Evolutionary conservation across 2,797 vertebrate genomes (phyloP).

Genomic region (Poeciliopsis presidionis): DNA sequence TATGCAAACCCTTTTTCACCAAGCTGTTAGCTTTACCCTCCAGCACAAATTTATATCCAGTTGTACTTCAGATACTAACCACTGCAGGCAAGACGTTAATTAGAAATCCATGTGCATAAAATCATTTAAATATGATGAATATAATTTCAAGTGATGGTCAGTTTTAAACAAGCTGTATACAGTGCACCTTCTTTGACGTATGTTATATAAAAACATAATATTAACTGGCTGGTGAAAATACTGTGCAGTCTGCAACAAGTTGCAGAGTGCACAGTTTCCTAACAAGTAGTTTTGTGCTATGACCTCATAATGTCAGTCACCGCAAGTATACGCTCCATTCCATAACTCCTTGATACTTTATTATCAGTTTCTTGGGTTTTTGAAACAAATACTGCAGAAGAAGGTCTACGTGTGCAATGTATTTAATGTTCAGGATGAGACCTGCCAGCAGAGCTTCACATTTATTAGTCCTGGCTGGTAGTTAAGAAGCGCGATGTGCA

Average conservation of each 20-base stretch:
- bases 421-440: constrained; percentile 31
- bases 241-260: neutral
- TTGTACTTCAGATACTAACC: neutral
- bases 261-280: neutral
- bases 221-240: constrained; percentile 11
- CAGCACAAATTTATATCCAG: neutral
- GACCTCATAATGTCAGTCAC: neutral
- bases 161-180: neutral
- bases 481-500: neutral
- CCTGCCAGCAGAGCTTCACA: constrained; percentile 43
- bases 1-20: neutral
- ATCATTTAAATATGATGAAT: neutral
- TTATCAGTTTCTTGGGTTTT: neutral
- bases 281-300: neutral
- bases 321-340: neutral
- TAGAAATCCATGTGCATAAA: neutral
- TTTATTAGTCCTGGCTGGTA: constrained; percentile 35
- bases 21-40: neutral
- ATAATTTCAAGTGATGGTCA: neutral
- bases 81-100: neutral
- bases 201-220: neutral
- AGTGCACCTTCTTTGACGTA: neutral
- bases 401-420: neutral
- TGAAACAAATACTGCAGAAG: constrained; percentile 1
- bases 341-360: neutral